A percentile compares a stretch with the other conserved stretches of the same genome.
These are phyloP conservation scores for Tauraco hartlaubi DNA, from an alignment of 2,797 vertebrate species.

Conservation along the genomic window DNA sequence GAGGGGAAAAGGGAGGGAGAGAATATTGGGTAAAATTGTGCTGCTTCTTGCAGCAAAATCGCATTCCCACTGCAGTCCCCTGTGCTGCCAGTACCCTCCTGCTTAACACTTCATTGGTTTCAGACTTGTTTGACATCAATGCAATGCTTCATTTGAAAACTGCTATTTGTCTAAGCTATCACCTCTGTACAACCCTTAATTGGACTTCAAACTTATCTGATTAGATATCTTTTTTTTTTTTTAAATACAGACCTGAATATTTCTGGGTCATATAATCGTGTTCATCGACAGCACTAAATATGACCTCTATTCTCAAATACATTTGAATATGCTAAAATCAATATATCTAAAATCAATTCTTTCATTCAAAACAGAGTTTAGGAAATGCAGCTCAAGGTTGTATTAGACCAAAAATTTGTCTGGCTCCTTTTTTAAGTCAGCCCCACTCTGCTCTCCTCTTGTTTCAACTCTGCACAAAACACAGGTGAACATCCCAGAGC, in stretches of 20 bases:
- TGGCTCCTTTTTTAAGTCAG: neutral
- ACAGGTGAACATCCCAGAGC: neutral
- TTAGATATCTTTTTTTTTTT: neutral
- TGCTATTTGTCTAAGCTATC: neutral
- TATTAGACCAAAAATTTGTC: neutral
- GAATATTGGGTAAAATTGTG: rapidly evolving
- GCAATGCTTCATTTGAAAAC: neutral
- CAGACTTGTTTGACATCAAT: neutral
- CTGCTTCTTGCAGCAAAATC: neutral
- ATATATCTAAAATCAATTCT: neutral
- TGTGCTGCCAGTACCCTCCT: neutral
- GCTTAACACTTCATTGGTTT: neutral
- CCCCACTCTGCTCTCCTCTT: neutral
- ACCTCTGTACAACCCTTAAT: neutral
- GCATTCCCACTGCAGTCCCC: too few species aligned
- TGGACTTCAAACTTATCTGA: neutral
- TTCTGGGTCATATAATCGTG: neutral
- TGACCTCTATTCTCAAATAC: neutral
- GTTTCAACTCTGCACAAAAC: neutral
- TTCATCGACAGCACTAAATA: neutral
- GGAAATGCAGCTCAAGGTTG: neutral
- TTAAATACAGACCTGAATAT: neutral
- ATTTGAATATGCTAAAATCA: neutral
- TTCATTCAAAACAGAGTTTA: neutral
- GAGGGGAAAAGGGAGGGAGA: neutral